Conservation (phyloP, 1,140 invertebrate species). For the Papilio polytes region DNA sequence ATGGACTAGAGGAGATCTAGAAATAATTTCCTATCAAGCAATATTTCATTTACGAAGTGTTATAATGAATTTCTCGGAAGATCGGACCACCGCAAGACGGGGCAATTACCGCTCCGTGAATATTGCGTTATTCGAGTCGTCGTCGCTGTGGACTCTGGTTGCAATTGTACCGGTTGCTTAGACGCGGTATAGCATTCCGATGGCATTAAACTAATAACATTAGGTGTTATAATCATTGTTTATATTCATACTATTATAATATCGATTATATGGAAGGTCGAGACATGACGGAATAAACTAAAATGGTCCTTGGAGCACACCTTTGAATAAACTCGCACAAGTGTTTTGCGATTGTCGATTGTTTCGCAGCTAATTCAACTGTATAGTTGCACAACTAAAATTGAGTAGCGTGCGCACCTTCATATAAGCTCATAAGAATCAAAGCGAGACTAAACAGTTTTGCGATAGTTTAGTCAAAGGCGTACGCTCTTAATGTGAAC, state of each 20-base stretch:
- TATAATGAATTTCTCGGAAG: conserved; percentile 55
- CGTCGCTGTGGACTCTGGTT: conserved; percentile 47
- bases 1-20: conserved; percentile 1
- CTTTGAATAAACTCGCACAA: too few species aligned
- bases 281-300: neutral
- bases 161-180: conserved; percentile 45
- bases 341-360: too few species aligned
- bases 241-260: neutral
- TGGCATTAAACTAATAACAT: neutral
- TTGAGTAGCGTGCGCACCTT: too few species aligned
- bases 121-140: conserved; percentile 63
- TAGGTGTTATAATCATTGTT: neutral
- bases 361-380: too few species aligned
- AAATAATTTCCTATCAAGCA: conserved; percentile 38
- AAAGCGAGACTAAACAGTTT: too few species aligned
- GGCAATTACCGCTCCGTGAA: conserved; percentile 57
- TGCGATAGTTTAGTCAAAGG: too few species aligned
- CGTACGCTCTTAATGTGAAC: too few species aligned
- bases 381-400: too few species aligned
- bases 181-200: conserved; percentile 32
- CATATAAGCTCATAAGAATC: too few species aligned
- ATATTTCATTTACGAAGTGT: conserved; percentile 41
- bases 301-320: too few species aligned
- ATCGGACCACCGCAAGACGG: conserved; percentile 57
- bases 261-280: neutral